Evolutionary conservation across 53 echinoderm and acorn worm species (phyloP).

Genomic region (Stichopus horrens): DNA sequence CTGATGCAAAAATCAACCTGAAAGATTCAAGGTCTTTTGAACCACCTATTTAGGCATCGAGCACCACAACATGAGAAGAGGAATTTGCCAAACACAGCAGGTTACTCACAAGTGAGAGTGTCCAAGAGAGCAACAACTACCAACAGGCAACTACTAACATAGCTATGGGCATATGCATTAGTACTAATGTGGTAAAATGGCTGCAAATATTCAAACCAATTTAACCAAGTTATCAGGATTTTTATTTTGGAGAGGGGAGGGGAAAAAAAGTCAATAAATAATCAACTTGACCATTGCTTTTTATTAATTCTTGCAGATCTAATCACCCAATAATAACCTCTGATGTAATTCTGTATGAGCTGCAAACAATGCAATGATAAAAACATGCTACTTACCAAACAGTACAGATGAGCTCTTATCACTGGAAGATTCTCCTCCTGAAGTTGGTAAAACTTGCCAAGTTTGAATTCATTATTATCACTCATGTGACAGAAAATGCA

Average conservation of each 20-base stretch:
- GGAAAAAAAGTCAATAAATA: background rate
- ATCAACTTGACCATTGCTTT: background rate
- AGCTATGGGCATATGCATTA: too few species aligned
- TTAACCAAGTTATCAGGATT: too few species aligned
- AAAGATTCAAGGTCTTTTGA: too few species aligned
- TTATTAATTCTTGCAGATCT: background rate
- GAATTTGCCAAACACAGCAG: background rate
- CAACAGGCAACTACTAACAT: too few species aligned
- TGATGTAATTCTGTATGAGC: background rate
- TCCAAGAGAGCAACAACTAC: too few species aligned
- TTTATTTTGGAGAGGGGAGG: too few species aligned
- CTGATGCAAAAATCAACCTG: background rate
- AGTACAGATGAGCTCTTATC: slow-evolving; percentile 79
- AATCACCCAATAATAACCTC: background rate
- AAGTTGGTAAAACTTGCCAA: slow-evolving; percentile 57
- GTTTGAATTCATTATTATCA: slow-evolving; percentile 54
- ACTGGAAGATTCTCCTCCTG: slow-evolving; percentile 40
- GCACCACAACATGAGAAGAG: too few species aligned
- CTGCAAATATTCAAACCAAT: too few species aligned
- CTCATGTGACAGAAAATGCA: slow-evolving; percentile 62
- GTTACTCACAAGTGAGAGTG: background rate
- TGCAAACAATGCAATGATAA: background rate
- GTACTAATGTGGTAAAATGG: too few species aligned
- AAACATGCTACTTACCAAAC: slow-evolving; percentile 64
- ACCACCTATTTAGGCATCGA: too few species aligned